A percentile compares a stretch with the other conserved stretches of the same genome.
Conservation (phyloP, 2,113 vertebrate genomes). For the Helogale parvula region DNA sequence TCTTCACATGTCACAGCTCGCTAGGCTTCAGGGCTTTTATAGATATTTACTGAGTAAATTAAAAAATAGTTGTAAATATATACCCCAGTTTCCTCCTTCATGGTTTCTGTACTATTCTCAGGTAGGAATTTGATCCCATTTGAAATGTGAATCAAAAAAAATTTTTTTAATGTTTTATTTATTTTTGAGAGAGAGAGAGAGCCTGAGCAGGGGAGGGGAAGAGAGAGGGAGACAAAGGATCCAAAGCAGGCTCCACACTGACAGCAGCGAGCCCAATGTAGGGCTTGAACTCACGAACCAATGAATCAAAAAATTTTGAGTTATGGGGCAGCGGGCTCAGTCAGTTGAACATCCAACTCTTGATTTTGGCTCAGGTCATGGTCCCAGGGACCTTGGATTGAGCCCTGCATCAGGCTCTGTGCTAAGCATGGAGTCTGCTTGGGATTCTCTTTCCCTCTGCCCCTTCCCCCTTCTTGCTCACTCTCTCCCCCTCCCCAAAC, state of each 20-base stretch:
- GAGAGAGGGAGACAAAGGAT: background rate
- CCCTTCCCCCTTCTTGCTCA: no score
- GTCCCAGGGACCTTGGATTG: no score
- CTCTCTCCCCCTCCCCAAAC: no score
- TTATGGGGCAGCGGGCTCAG: background rate
- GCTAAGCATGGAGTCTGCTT: no score
- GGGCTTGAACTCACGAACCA: background rate
- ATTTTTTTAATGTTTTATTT: background rate
- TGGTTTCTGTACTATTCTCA: background rate
- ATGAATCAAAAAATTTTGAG: background rate
- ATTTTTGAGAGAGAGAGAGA: background rate
- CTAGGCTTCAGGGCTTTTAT: background rate
- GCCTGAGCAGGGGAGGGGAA: background rate
- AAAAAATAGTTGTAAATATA: background rate
- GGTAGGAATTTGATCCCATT: background rate
- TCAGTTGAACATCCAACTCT: no score
- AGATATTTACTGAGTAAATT: background rate
- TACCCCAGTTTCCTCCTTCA: background rate
- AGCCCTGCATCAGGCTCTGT: no score
- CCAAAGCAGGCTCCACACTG: no score
- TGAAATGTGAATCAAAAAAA: background rate
- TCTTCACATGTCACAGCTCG: background rate
- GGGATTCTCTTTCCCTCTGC: no score
- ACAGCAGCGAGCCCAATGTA: no score
- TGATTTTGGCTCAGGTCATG: no score